Conservation (phyloP, 2,113 vertebrate species). For the Muntiacus muntjak region DNA sequence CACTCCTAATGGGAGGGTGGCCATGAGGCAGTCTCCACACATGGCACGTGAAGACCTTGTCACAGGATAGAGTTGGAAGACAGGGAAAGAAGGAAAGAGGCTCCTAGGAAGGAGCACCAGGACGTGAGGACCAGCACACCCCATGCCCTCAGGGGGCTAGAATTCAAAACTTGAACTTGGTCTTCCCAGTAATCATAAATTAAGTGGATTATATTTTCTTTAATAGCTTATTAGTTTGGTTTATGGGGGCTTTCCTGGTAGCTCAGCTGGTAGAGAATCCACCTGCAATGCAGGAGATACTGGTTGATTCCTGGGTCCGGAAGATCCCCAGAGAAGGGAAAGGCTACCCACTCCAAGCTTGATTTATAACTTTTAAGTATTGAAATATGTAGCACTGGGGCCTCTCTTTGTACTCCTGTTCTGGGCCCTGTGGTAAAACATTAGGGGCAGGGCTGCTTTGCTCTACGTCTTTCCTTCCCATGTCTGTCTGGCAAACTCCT, state of each 20-base stretch:
- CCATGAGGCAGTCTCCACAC: not conserved
- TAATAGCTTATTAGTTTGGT: not conserved
- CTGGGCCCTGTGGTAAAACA: not conserved
- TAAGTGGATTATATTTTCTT: not conserved
- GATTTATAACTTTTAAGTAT: not conserved
- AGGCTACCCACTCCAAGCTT: not conserved
- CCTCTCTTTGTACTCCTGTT: not conserved
- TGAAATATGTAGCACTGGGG: not conserved
- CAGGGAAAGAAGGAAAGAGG: not conserved
- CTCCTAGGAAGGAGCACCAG: not conserved
- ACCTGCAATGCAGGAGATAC: not conserved
- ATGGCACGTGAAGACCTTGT: too few species aligned
- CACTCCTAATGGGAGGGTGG: not conserved
- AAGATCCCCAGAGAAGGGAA: not conserved
- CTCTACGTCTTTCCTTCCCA: not conserved
- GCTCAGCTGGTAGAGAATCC: not conserved
- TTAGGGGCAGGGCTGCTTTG: not conserved
- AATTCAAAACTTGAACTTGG: not conserved
- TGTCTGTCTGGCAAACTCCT: not conserved
- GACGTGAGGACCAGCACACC: not conserved
- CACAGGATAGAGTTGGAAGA: not conserved
- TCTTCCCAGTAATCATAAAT: not conserved
- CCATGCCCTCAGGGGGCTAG: not conserved
- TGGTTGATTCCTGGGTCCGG: not conserved
- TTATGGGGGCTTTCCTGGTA: not conserved